Evolutionary conservation across 2,888 invertebrate genomes (phyloP), one percentile per base, ranked within the genome.

Genomic region (Phyllotreta cruciferae): DNA sequence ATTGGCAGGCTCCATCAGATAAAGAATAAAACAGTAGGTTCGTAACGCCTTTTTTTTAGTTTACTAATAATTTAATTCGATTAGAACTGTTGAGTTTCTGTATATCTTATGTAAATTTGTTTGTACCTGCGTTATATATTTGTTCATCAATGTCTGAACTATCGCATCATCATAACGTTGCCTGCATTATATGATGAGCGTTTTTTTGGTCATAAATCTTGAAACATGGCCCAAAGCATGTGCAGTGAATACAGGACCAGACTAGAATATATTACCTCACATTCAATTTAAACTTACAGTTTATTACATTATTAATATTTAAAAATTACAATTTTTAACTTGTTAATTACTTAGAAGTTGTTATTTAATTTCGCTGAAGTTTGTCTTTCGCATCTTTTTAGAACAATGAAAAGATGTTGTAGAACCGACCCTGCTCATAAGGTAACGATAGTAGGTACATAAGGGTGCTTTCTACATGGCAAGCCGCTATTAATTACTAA

Each of bases 401-500:
- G n/a, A 24, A 24, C 24, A 24, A 24, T 24, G 24, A 24, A 4
- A 24, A 24, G 24, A 24, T 24, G 24, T 4, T 24, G 1, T 24
- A 24, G 34, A n/a, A 34, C 52, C 52, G 52, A n/a, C 38, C 37
- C 52, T 52, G 52, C 6, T 11, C 35, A 24, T 44, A 37, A 60
- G 44, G 60, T 60, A 53, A 53, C 60, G 42, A 52, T 53, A 49
- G 13, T 24, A 24, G 24, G 24, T 36, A 55, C 49, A 54, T 63
- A 64, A 64, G 64, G 64, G 64, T 64, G 52, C 60, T 60, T 52
- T 54, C 56, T 64, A 41, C 61, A 61, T 57, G 53, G 64, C 47
- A 61, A 56, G 57, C 64, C 61, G 57, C 71, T 72, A 74, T 75
- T 75, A 75, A 74, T 76, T 76, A 75, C 75, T 75, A 74, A 76